These are phyloP conservation scores for Salmo trutta DNA, from an alignment of 2,797 vertebrate genomes.

Conservation along the genomic window DNA sequence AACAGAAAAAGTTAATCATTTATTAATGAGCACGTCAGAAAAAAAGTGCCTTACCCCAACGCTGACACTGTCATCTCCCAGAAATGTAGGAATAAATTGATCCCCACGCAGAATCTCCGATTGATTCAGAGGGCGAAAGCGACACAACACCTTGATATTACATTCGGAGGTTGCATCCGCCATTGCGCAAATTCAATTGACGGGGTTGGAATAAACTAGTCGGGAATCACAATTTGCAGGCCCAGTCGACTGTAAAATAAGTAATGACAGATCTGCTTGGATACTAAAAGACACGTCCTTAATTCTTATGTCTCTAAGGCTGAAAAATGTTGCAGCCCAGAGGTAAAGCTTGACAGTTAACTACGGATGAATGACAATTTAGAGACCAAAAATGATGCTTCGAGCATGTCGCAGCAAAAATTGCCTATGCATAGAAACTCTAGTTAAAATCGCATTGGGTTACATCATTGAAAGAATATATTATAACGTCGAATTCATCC, in stretches of 20 bases:
- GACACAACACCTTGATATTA: conserved; percentile 95
- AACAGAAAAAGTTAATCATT: neutral
- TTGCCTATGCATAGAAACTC: conserved; percentile 43
- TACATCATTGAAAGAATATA: conserved; percentile 54
- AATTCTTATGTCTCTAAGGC: neutral
- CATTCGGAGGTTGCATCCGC: conserved; percentile 87
- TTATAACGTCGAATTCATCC: neutral
- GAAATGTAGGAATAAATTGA: conserved; percentile 90
- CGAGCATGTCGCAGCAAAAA: conserved; percentile 66
- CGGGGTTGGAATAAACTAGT: neutral
- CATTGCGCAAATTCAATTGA: conserved; percentile 71
- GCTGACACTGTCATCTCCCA: conserved; percentile 87
- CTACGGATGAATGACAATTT: neutral
- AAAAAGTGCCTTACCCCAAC: conserved; percentile 78
- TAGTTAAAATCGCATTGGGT: conserved; percentile 28
- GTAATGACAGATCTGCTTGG: conserved; percentile 15
- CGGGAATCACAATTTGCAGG: conserved; percentile 23
- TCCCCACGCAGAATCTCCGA: conserved; percentile 89
- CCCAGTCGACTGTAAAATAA: conserved; percentile 27
- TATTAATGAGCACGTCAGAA: neutral
- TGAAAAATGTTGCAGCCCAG: conserved; percentile 12
- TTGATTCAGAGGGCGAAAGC: conserved; percentile 91
- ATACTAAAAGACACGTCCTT: conserved; percentile 17
- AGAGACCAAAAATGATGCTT: conserved; percentile 47
- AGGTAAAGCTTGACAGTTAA: neutral